Evolutionary conservation across 2,113 vertebrate species (phyloP).

Genomic region (Haplotaxodon microlepis): DNA sequence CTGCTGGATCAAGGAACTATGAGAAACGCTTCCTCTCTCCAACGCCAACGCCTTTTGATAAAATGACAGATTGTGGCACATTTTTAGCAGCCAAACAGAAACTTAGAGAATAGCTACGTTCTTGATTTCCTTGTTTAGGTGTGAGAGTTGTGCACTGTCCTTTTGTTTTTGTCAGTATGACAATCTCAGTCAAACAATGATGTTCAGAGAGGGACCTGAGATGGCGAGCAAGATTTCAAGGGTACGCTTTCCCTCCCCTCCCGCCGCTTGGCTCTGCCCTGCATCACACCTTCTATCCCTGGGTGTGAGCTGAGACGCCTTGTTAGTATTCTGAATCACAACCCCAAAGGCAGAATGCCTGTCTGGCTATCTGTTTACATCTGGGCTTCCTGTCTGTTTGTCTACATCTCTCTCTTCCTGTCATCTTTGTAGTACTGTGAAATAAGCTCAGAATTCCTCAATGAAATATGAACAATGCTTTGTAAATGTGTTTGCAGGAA

Average conservation of each 20-base stretch:
- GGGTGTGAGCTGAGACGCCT: conserved; percentile 32
- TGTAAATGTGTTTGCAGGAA: conserved; percentile 41
- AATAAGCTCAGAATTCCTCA: conserved; percentile 37
- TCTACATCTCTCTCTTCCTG: conserved; percentile 29
- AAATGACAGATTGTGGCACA: not conserved
- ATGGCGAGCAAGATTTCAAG: conserved; percentile 31
- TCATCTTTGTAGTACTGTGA: conserved; percentile 27
- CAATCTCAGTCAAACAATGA: not conserved
- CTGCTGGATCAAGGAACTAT: not conserved
- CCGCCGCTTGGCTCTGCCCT: not conserved
- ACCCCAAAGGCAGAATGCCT: conserved; percentile 31
- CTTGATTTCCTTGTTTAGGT: not conserved
- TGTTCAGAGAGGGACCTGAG: not conserved
- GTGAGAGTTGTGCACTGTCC: not conserved
- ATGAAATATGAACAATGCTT: conserved; percentile 47
- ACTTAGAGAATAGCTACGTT: not conserved
- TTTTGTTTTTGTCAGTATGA: not conserved
- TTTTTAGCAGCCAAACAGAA: not conserved
- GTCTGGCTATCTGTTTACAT: conserved; percentile 55
- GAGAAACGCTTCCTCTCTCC: not conserved
- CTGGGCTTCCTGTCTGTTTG: conserved; percentile 42
- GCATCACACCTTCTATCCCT: conserved; percentile 25
- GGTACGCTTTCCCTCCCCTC: conserved; percentile 9
- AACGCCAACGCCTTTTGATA: not conserved
- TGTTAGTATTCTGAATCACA: conserved; percentile 59